Base-by-base conservation (phyloP, 2,797 vertebrate genomes). In the Anguilla anguilla region DNA sequence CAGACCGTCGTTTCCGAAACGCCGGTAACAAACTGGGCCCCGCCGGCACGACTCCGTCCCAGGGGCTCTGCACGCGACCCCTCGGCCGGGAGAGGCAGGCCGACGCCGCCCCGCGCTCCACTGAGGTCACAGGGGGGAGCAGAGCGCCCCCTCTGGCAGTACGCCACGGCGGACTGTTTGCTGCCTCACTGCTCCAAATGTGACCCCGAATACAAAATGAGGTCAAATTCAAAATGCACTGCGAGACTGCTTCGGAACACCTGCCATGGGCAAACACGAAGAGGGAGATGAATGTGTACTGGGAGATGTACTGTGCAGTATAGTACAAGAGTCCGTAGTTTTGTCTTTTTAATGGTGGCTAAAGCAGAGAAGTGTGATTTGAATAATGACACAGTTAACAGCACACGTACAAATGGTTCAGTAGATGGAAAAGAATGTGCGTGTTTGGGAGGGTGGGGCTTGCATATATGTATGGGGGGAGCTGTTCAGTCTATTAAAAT, bases 241-340 rank as follows among this genome's bases (percentile, higher is more conserved):
- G 67, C 77, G 13, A 61, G 49, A 46, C 51, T 25, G 3, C 25
- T 72, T 49, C 17, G 19, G 22, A 25, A 10, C 6, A 39, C n/a
- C 15, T 19, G 28, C 31, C 53, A 85, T 6, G 89, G 89, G 88
- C 74, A 0, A 51, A 53, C 51, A 82, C 1, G 19, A 85, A 91
- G 90, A 93, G 92, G 90, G 89, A 93, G 91, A 94, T 87, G 88
- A 85, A 92, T 39, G 2, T 39, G 39, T 39, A 39, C 39, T 43
- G 39, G 39, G 39, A 43, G 39, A 43, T 4, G 39, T 43, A 4
- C 39, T 43, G 39, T 43, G 3, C 3, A 43, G 39, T 43, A 43
- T 43, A 43, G 39, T 43, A 43, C 39, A 43, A 39, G 39, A 43
- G 39, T 43, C 39, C 39, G 2, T 43, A 43, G 39, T 3, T 43